Base-by-base conservation (phyloP, 2,888 invertebrate genomes). In the Apocheima hispidaria region DNA sequence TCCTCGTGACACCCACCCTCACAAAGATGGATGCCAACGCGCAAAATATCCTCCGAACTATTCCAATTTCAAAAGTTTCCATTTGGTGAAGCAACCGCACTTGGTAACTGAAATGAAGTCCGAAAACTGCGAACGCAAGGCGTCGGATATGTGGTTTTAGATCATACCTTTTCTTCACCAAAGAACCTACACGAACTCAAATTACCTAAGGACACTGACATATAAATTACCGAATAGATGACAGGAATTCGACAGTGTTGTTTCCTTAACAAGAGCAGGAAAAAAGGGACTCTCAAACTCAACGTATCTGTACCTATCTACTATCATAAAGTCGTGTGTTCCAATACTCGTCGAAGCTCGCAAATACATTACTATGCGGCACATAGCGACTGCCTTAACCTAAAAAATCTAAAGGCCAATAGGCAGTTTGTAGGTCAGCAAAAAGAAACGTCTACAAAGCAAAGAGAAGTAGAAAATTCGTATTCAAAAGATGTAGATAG, bases 11-110 rank as follows among this genome's bases (percentile, higher is more conserved):
- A 74, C 77, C 79, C 81, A 63, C 82, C 78, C 76, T 83, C 81
- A 79, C 87, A 84, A 84, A 88, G 86, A 88, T 84, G 86, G 84
- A 87, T 83, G 84, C 86, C 83, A 77, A 79, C 78, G 79, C 79
- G 81, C 76, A 79, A 86, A 87, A 89, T 86, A 88, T 83, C 83
- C 83, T 74, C 72, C 68, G 77, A 92, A 92, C 91, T 91, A 91
- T 92, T 90, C 86, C 90, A 89, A 90, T 90, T 90, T 88, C 73
- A 80, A 84, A 90, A 90, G 85, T 90, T 90, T 84, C 84, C 82
- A 85, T 86, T 83, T 80, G 78, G 77, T 79, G 74, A 81, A 81
- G 79, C 82, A 79, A 84, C 86, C 84, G 73, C 82, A 79, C 78
- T 81, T 75, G 83, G 75, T 72, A 77, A 71, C 73, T 75, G 71